Percentiles rank a stretch among this genome's conserved stretches.
These are phyloP conservation scores for Hemiprocne comata DNA, from an alignment of 2,113 vertebrate species.

Conservation along the genomic window DNA sequence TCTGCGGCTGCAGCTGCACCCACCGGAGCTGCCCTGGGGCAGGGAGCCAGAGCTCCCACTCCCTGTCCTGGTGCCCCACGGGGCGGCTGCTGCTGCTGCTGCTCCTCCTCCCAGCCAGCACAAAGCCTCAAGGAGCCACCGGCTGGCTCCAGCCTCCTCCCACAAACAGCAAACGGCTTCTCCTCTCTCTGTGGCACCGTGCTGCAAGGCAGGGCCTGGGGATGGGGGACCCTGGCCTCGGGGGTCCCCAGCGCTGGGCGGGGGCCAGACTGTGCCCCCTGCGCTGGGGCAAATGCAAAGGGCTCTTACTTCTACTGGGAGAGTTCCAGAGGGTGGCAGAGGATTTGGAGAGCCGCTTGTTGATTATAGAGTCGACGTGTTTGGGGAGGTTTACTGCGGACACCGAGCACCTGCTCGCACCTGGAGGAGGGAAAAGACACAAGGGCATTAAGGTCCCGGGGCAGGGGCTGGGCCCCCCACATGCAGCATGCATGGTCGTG, in stretches of 20 bases:
- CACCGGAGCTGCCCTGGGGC: background rate
- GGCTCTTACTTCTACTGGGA: conserved; percentile 98
- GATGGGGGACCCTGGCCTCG: background rate
- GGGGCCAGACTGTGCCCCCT: conserved; percentile 59
- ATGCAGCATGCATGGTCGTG: conserved; percentile 63
- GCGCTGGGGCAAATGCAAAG: conserved; percentile 63
- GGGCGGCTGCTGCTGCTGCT: background rate
- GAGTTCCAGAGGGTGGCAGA: conserved; percentile 99
- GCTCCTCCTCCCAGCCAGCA: background rate
- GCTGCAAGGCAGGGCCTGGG: conserved; percentile 32
- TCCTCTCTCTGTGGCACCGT: conserved; percentile 43
- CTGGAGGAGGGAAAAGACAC: conserved; percentile 88
- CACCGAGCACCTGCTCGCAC: conserved; percentile 96
- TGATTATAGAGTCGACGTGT: conserved; percentile 99
- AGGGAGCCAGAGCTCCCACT: background rate
- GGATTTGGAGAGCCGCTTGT: conserved; percentile 99
- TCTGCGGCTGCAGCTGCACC: background rate
- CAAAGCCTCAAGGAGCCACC: background rate
- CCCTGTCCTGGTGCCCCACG: background rate
- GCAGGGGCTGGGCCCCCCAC: background rate
- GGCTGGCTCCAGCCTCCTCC: conserved; percentile 27
- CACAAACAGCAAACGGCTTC: conserved; percentile 36
- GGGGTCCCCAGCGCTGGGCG: conserved; percentile 30
- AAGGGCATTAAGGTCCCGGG: conserved; percentile 77
- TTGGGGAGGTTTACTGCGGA: conserved; percentile 99